Evolutionary conservation across 2,888 invertebrate species (phyloP), one percentile per base, ranked within the genome.

Genomic region (Dromius quadrimaculatus): DNA sequence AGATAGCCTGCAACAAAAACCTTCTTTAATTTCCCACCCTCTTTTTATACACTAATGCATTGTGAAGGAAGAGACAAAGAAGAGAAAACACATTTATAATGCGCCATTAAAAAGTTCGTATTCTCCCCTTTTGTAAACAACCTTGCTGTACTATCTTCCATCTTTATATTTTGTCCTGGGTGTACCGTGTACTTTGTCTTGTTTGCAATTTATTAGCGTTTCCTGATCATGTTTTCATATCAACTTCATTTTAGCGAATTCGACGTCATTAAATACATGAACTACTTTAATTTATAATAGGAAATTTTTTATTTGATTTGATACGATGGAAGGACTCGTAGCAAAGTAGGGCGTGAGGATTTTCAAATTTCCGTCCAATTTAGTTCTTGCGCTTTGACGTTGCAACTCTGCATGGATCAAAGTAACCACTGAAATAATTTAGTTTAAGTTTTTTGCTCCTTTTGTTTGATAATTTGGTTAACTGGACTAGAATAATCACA

Each of bases 291-390:
- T n/a, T n/a, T n/a, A n/a, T n/a, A n/a, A n/a, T n/a, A n/a, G n/a
- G n/a, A n/a, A n/a, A n/a, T n/a, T n/a, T n/a, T n/a, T n/a, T n/a
- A n/a, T n/a, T n/a, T n/a, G n/a, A n/a, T n/a, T n/a, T n/a, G n/a
- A n/a, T n/a, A n/a, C n/a, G n/a, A n/a, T n/a, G n/a, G n/a, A n/a
- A n/a, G n/a, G n/a, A n/a, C n/a, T n/a, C n/a, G n/a, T n/a, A n/a
- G n/a, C n/a, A n/a, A n/a, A n/a, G n/a, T 11, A 23, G 22, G 6
- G 41, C 41, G 41, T 15, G 15, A 41, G 41, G 41, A 41, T 41
- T 47, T 47, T 75, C 76, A 77, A 79, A 79, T 80, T 79, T 80
- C 79, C 80, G 79, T 79, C 79, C 80, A 79, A 79, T 80, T 80
- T 79, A 78, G 77, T 79, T 79, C 76, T 15, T 13, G 13, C 15